A percentile compares a stretch with the other conserved stretches of the same genome.
phyloP scores from a whole-genome alignment of 2,888 invertebrate genomes.

The Toxonevra muliebris region DNA sequence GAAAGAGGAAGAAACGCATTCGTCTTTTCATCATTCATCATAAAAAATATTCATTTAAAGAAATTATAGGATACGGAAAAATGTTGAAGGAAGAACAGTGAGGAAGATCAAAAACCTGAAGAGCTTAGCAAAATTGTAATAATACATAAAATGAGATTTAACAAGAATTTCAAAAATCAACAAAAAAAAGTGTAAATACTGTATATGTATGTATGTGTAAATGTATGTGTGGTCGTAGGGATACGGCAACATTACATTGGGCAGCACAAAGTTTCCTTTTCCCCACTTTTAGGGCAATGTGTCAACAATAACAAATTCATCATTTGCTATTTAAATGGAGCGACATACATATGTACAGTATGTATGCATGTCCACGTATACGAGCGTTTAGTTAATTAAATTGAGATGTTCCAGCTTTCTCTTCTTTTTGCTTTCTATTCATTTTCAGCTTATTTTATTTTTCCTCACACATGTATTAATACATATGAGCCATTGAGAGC shows the following conservation, averaged over 20 bases:
- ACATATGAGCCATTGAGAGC: conserved; percentile 7
- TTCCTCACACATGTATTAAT: conserved; percentile 1
- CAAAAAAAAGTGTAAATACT: too few species aligned
- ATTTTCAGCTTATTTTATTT: background rate
- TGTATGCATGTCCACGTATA: conserved; percentile 35
- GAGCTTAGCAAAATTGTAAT: too few species aligned
- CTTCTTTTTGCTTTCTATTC: background rate
- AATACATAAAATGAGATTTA: too few species aligned
- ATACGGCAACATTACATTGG: too few species aligned
- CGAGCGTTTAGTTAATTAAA: conserved; percentile 57
- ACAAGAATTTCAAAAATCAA: too few species aligned
- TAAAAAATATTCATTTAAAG: conserved; percentile 15
- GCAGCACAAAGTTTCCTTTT: too few species aligned
- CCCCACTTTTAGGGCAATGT: conserved; percentile 4
- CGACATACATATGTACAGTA: background rate
- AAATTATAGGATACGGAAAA: too few species aligned
- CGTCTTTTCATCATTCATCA: conserved; percentile 40
- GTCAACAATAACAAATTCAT: conserved; percentile 28
- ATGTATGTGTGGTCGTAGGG: too few species aligned
- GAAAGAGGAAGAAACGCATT: conserved; percentile 22
- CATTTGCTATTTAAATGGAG: conserved; percentile 21
- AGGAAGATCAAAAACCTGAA: too few species aligned
- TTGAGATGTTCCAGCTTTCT: conserved; percentile 37
- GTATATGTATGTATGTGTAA: too few species aligned
- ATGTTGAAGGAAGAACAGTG: too few species aligned